Base-by-base conservation (phyloP, 2,113 vertebrate species). In the Nothocercus nigrocapillus region DNA sequence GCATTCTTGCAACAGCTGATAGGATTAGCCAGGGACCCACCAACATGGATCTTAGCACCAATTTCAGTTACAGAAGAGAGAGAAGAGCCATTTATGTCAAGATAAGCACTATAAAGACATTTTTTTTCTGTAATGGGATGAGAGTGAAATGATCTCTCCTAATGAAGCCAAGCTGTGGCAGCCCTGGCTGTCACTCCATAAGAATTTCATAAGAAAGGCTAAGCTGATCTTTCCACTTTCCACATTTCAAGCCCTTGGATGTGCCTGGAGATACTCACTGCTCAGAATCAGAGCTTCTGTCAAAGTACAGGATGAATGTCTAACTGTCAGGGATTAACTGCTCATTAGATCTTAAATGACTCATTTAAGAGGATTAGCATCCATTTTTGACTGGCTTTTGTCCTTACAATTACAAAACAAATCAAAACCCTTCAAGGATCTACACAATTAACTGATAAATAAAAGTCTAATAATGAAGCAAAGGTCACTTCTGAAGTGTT, bases 401-500 rank as follows among this genome's bases (percentile, higher is more conserved):
- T 73, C 34, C n/a, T 84, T 2, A 17, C 20, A 40, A 8, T 54
- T 80, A 74, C 32, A 84, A 90, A 89, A n/a, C 24, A 27, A 64
- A 56, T 58, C 25, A 68, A 90, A 92, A 84, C 68, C 34, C 21
- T 87, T 87, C 12, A 53, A 22, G 61, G 79, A 81, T 81, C 89
- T 62, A 24, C 6, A 2, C 5, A 6, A 75, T 68, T 5, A 85
- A 59, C 7, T 6, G 10, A 45, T 44, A 79, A 94, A 94, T 94
- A 84, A 94, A 93, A 28, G 79, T 94, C 36, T 95, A 75, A 66
- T 82, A 79, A 51, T 51, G n/a, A 51, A 90, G 27, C 20, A 85
- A 66, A 79, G 18, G 32, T 85, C 34, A 49, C 3, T 82, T 87
- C 30, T 94, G n/a, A 49, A 38, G 44, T 82, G 27, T 76, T 93